Percentiles rank a stretch among this genome's conserved stretches.
These are phyloP conservation scores for Halocaridina rubra DNA, from an alignment of 2,888 invertebrate species.

Conservation along the genomic window DNA sequence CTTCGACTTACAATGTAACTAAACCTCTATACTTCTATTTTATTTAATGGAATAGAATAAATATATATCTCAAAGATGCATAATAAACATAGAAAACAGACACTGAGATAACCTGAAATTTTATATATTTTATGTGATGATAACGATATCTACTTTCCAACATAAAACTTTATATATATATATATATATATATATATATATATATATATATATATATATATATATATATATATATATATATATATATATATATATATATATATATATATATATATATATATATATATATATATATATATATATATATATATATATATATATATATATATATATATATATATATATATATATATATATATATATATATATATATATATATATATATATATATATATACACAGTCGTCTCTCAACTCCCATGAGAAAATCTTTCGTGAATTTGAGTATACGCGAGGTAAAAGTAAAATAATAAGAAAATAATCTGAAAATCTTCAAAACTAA, in stretches of 20 bases:
- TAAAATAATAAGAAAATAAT: too few species aligned
- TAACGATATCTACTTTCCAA: neutral
- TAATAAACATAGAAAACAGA: neutral
- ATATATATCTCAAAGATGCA: neutral
- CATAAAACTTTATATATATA: neutral
- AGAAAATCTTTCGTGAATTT: too few species aligned
- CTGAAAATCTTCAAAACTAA: too few species aligned
- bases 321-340: constrained; percentile 6
- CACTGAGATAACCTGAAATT: neutral
- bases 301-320: neutral
- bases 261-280: constrained; percentile 15
- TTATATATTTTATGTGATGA: neutral
- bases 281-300: neutral
- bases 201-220: constrained; percentile 4
- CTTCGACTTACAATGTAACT: too few species aligned
- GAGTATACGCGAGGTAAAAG: too few species aligned
- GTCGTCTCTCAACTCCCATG: neutral
- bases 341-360: constrained; percentile 7
- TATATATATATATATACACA: neutral
- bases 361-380: constrained; percentile 5
- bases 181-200: constrained; percentile 11
- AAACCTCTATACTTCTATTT: neutral
- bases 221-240: constrained; percentile 13
- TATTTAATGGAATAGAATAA: neutral
- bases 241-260: constrained; percentile 11